phyloP scores from a whole-genome alignment of 1,140 invertebrate genomes.

The Dendroctonus ponderosae region DNA sequence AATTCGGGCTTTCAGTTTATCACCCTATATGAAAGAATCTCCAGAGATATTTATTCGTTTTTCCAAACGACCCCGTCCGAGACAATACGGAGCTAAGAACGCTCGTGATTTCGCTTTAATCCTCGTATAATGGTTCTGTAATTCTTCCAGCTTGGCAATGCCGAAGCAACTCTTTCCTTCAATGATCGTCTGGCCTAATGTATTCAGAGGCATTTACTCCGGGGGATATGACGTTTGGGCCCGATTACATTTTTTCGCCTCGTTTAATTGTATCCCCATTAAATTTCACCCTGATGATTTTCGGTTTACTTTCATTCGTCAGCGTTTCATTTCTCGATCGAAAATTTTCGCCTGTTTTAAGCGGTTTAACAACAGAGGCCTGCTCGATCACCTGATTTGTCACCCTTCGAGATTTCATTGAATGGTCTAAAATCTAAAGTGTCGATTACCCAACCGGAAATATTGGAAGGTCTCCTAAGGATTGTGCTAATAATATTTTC shows the following conservation, averaged over 20 bases:
- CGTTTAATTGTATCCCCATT: slow-evolving; percentile 5
- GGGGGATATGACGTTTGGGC: slow-evolving; percentile 19
- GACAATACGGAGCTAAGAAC: slow-evolving; percentile 48
- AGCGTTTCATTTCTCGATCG: too few species aligned
- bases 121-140: slow-evolving; percentile 51
- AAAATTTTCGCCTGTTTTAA: too few species aligned
- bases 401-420: too few species aligned
- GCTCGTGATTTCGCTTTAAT: slow-evolving; percentile 50
- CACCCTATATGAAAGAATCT: slow-evolving; percentile 27
- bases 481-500: too few species aligned
- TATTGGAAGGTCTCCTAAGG: too few species aligned
- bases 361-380: too few species aligned
- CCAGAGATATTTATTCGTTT: slow-evolving; percentile 51
- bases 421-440: too few species aligned
- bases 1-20: not conserved
- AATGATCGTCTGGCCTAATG: slow-evolving; percentile 32
- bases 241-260: slow-evolving; percentile 26
- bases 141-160: slow-evolving; percentile 39
- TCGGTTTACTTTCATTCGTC: too few species aligned
- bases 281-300: too few species aligned
- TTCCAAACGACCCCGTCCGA: slow-evolving; percentile 51
- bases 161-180: slow-evolving; percentile 37
- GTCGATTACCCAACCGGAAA: too few species aligned
- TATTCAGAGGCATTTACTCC: slow-evolving; percentile 32
- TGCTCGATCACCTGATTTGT: too few species aligned